Conservation (phyloP, 1,140 invertebrate species). For the Lasaia peninsularis region DNA sequence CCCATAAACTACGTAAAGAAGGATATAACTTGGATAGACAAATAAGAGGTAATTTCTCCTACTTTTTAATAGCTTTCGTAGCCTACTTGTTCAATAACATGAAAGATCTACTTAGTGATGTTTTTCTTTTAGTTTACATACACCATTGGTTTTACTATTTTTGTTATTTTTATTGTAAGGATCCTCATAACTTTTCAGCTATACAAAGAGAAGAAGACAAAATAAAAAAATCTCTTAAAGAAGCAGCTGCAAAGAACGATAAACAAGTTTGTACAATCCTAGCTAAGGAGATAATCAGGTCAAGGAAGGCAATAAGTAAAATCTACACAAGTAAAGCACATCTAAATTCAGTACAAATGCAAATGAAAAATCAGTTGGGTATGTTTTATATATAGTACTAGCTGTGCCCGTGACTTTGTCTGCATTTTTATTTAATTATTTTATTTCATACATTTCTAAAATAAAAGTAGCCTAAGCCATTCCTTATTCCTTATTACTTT, state of each 20-base stretch:
- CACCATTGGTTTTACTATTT: neutral
- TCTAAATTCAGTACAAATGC: conserved; percentile 96
- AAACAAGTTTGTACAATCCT: conserved; percentile 95
- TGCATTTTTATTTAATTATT: too few relatives aligned
- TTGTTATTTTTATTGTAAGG: neutral
- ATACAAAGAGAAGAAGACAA: conserved; percentile 99
- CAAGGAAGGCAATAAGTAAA: conserved; percentile 93
- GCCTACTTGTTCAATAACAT: conserved; percentile 16
- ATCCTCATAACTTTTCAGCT: conserved; percentile 78
- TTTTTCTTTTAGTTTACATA: too few relatives aligned
- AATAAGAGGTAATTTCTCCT: conserved; percentile 84
- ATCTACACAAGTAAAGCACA: conserved; percentile 98
- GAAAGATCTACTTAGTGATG: neutral
- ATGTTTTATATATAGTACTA: conserved; percentile 22
- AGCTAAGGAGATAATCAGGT: conserved; percentile 96
- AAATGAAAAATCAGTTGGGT: conserved; percentile 99
- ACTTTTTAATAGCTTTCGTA: neutral
- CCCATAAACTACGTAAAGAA: conserved; percentile 95
- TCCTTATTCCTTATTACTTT: too few relatives aligned
- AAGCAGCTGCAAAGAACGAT: conserved; percentile 97
- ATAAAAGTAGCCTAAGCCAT: too few relatives aligned
- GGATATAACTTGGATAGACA: conserved; percentile 94
- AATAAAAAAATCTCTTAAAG: conserved; percentile 95
- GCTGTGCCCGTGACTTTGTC: too few relatives aligned
- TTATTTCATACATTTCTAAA: too few relatives aligned